Base-by-base conservation (phyloP, 1,140 invertebrate species). In the Drosophila chauvacae region DNA sequence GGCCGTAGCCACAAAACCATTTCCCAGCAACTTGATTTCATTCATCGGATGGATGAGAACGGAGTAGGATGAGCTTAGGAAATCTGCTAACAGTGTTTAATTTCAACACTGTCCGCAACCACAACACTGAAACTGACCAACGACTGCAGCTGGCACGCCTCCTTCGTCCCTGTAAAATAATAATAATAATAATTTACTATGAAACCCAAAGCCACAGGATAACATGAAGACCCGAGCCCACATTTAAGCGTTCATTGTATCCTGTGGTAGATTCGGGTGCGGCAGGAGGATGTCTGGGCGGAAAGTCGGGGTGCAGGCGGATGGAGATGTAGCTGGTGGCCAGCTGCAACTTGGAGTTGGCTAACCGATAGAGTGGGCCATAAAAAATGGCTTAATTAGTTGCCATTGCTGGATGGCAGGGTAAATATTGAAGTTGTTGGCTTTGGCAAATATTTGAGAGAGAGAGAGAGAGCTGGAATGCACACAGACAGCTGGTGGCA, bases 181-280 rank as follows among this genome's bases (percentile, higher is more conserved):
- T 87, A 87, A 87, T 90, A 80, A 88, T 77, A 84, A 90, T 88
- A 90, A 88, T 88, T 88, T 81, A 88, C 77, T 85, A 78, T 68
- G 55, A 71, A 72, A 69, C 81, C 61, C 28, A 84, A 87, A 90
- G 68, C 85, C 84, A 77, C 77, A 88, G 59, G 58, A 78, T 78
- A 57, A 60, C 58, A 77, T 57, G 75, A 55, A 73, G 77, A 58
- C 50, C 48, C 47, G 42, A 63, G 47, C 56, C 57, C 45, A 30
- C 42, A 71, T 41, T 57, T 57, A 26, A 60, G 66, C 69, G 53
- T 51, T 72, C 69, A 42, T 72, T 51, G 66, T 60, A 60, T 56
- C 58, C 68, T 73, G 68, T 39, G 55, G 70, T 51, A 53, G 44
- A 6, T 13, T 13, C 35, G 60, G 61, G 39, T n/a, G 47, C 14